Evolutionary conservation across 2,113 vertebrate species (phyloP).

Genomic region (Thryonomys swinderianus): DNA sequence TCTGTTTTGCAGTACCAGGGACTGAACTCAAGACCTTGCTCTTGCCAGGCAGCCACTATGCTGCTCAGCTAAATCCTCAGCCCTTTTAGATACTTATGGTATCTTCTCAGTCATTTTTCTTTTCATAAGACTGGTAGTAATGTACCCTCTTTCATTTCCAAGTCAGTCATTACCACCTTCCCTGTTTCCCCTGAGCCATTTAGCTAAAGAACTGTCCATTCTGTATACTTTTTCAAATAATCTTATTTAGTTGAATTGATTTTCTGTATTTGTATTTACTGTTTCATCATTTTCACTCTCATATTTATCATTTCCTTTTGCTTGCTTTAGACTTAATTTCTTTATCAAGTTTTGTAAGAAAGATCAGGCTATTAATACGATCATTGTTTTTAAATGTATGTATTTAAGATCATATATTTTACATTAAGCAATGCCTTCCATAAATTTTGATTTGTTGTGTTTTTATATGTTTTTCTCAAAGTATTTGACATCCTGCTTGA

Average conservation of each 20-base stretch:
- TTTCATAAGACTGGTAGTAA: neutral
- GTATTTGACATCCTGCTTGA: neutral
- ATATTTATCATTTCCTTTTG: neutral
- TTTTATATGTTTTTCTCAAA: neutral
- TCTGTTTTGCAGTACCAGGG: too few relatives aligned
- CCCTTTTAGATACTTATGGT: neutral
- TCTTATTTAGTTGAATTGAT: neutral
- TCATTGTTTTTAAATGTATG: neutral
- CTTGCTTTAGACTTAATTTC: neutral
- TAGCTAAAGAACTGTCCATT: neutral
- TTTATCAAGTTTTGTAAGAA: neutral
- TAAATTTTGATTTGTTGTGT: neutral
- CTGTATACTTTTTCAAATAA: slow-evolving; percentile 16
- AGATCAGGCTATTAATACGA: neutral
- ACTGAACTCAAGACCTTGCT: too few relatives aligned
- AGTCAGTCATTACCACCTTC: neutral
- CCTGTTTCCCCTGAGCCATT: neutral
- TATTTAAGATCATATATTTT: neutral
- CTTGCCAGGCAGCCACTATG: too few relatives aligned
- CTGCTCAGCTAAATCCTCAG: too few relatives aligned
- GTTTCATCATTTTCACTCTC: slow-evolving; percentile 17
- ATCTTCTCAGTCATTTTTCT: neutral
- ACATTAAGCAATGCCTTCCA: neutral
- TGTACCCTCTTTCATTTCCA: neutral
- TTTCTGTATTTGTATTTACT: neutral